A percentile compares a stretch with the other conserved stretches of the same genome.
Conservation (phyloP, 1,140 invertebrate genomes). For the Conus ventricosus region DNA sequence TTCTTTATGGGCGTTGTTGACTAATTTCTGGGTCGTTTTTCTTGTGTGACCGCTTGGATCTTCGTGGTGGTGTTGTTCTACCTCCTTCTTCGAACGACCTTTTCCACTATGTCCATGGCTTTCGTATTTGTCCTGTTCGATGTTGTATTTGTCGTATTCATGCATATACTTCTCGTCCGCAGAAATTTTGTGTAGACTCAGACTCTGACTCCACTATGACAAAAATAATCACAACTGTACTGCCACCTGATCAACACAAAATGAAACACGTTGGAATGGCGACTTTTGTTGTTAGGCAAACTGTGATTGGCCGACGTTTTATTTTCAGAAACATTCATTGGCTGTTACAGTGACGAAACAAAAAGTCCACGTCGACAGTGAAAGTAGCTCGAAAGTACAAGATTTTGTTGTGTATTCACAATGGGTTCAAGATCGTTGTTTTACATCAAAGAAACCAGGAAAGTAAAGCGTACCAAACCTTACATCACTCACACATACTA, state of each 20-base stretch:
- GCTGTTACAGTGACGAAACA: not conserved
- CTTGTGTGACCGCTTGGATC: conserved; percentile 68
- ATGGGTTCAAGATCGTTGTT: not conserved
- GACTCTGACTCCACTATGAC: not conserved
- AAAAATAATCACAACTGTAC: not conserved
- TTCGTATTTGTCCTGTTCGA: conserved; percentile 68
- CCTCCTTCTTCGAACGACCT: conserved; percentile 67
- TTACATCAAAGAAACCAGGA: not conserved
- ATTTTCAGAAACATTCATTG: not conserved
- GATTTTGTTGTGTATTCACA: not conserved
- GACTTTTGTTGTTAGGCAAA: not conserved
- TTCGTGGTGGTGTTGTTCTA: conserved; percentile 60
- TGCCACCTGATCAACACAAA: not conserved
- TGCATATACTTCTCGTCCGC: conserved; percentile 59
- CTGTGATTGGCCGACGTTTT: not conserved
- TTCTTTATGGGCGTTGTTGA: conserved; percentile 66
- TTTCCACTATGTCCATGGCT: conserved; percentile 69
- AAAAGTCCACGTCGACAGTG: conserved; percentile 30
- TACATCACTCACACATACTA: not conserved
- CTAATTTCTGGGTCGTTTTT: conserved; percentile 67
- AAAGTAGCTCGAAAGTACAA: not conserved
- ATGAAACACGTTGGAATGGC: not conserved
- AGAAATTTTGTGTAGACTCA: conserved; percentile 22
- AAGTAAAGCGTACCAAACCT: not conserved
- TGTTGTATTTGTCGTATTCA: conserved; percentile 66